A percentile compares a stretch with the other conserved stretches of the same genome.
Conservation (phyloP, 2,888 invertebrate genomes). For the Scaptomyza flava region DNA sequence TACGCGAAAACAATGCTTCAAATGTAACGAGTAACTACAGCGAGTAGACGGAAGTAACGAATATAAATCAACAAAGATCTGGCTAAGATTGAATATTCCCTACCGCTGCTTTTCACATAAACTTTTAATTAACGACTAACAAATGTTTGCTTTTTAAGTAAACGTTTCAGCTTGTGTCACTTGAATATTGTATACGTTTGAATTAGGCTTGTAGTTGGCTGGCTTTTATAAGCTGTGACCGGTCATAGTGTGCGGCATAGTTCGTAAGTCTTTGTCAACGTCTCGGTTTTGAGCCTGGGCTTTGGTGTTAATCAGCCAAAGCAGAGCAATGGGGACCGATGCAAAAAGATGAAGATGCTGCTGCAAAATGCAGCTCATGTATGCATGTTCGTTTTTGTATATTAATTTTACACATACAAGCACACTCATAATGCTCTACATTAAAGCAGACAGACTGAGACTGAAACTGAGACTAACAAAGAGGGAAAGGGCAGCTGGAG, state of each 20-base stretch:
- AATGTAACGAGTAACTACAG: neutral
- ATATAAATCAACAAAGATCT: neutral
- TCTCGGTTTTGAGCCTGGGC: constrained; percentile 13
- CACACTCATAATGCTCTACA: constrained; percentile 14
- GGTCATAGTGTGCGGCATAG: constrained; percentile 17
- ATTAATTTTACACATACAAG: neutral
- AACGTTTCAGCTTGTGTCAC: too few relatives aligned
- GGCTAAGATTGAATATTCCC: too few relatives aligned
- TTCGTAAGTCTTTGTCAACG: neutral
- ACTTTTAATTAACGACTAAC: too few relatives aligned
- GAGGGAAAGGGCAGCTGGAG: constrained; percentile 11
- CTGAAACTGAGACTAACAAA: neutral
- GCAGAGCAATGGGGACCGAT: constrained; percentile 14
- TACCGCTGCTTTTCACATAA: too few relatives aligned
- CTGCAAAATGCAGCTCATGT: neutral
- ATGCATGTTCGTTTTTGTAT: neutral
- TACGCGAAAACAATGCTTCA: too few relatives aligned
- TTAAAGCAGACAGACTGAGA: constrained; percentile 5
- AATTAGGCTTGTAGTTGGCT: neutral
- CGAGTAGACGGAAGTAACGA: neutral
- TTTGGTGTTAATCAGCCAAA: constrained; percentile 39
- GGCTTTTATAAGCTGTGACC: neutral
- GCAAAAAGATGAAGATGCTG: constrained; percentile 11
- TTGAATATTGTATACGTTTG: too few relatives aligned
- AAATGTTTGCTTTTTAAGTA: too few relatives aligned